A percentile compares a stretch with the other conserved stretches of the same genome.
Evolutionary conservation across 1,140 invertebrate genomes (phyloP).

Genomic region (Lepidurus packardi): DNA sequence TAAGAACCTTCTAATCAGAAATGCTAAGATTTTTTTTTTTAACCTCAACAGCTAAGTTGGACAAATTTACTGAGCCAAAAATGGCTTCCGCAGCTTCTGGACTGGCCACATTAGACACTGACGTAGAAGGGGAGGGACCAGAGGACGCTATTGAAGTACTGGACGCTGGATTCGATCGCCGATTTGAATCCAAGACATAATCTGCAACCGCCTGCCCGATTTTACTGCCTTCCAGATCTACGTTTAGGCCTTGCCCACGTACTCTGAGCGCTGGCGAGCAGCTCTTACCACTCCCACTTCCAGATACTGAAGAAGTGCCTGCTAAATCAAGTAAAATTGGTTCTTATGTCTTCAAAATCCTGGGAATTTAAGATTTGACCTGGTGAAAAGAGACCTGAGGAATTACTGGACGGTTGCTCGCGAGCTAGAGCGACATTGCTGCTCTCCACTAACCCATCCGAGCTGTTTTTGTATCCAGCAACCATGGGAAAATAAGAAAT

Average conservation of each 20-base stretch:
- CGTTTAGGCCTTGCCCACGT: constrained; percentile 1
- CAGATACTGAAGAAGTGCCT: not conserved
- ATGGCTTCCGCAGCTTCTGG: constrained; percentile 25
- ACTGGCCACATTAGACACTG: constrained; percentile 32
- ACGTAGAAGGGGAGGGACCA: constrained; percentile 26
- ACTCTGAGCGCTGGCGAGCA: constrained; percentile 59
- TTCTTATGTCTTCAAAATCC: too few relatives aligned
- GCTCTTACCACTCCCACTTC: constrained; percentile 53
- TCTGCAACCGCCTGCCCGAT: constrained; percentile 52
- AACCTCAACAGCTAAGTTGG: constrained; percentile 65
- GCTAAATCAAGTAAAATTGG: not conserved
- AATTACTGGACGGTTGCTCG: constrained; percentile 12
- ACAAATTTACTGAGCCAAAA: not conserved
- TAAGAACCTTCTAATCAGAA: too few relatives aligned
- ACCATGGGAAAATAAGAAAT: not conserved
- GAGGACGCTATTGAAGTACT: constrained; percentile 30
- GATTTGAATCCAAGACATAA: constrained; percentile 34
- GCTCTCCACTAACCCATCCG: not conserved
- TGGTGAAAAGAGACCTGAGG: not conserved
- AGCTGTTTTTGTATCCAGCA: not conserved
- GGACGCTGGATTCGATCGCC: constrained; percentile 27
- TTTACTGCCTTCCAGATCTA: constrained; percentile 63
- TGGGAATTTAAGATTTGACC: not conserved
- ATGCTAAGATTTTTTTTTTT: not conserved
- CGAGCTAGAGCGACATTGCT: constrained; percentile 2